These are phyloP conservation scores for Chaitophorus viminalis DNA, from an alignment of 2,888 invertebrate species.

Conservation along the genomic window DNA sequence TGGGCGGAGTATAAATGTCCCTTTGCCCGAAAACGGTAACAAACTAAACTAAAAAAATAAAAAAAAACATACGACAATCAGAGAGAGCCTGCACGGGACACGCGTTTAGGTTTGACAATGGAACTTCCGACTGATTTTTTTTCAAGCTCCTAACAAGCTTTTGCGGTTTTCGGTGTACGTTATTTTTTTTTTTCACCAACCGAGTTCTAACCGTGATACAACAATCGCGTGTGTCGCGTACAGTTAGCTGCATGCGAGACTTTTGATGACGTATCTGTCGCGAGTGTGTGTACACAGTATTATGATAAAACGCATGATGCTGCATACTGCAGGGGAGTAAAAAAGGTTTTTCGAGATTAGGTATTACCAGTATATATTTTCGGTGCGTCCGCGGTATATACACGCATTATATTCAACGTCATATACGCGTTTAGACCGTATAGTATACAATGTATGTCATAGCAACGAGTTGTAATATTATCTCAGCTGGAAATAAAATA, in stretches of 20 bases:
- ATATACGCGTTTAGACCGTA: too few species aligned
- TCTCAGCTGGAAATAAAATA: not conserved
- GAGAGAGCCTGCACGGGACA: constrained; percentile 44
- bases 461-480: not conserved
- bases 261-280: not conserved
- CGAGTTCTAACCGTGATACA: not conserved
- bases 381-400: not conserved
- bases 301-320: not conserved
- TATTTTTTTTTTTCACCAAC: too few species aligned
- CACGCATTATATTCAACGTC: too few species aligned
- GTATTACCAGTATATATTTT: not conserved
- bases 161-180: not conserved
- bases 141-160: constrained; percentile 42
- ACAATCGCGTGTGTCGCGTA: constrained; percentile 18
- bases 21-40: constrained; percentile 44
- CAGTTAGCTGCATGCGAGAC: not conserved
- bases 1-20: not conserved
- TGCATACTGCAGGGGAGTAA: not conserved
- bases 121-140: constrained; percentile 40
- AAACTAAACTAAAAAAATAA: constrained; percentile 8
- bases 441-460: too few species aligned
- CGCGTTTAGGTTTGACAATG: constrained; percentile 52
- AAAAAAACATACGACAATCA: constrained; percentile 32
- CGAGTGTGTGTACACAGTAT: not conserved
- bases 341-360: not conserved